Evolutionary conservation across 2,113 vertebrate species (phyloP).

Genomic region (Casuarius casuarius): DNA sequence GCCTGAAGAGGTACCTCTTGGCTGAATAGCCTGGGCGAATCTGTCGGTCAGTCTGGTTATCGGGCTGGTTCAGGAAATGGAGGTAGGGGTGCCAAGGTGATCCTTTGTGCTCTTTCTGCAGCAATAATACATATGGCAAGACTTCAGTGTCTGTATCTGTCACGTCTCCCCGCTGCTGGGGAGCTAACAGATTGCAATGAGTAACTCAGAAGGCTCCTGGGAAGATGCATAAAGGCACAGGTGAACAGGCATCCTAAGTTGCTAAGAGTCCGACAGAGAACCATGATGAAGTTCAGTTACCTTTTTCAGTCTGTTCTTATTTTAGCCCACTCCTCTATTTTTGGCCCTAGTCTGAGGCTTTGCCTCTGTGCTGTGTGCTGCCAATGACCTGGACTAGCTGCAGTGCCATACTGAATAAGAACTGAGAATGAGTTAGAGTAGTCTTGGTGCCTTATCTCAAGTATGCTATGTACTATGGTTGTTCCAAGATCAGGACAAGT

Average conservation of each 20-base stretch:
- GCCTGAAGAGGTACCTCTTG: conserved; percentile 62
- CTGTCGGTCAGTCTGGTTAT: conserved; percentile 1
- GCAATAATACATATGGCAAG: neutral
- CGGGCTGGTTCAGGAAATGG: conserved; percentile 47
- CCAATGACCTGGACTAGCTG: neutral
- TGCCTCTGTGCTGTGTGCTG: neutral
- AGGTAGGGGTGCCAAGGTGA: conserved; percentile 22
- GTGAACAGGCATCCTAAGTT: neutral
- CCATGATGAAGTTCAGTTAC: neutral
- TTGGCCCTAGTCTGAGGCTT: neutral
- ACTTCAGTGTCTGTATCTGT: neutral
- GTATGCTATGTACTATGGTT: neutral
- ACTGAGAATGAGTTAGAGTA: neutral
- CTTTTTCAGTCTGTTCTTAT: neutral
- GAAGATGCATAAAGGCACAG: neutral
- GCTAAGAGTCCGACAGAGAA: neutral
- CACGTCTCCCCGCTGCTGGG: neutral
- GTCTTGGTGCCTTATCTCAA: neutral
- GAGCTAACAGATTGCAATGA: conserved; percentile 2
- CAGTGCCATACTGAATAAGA: neutral
- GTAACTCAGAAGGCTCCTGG: neutral
- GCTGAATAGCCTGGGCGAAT: conserved; percentile 68
- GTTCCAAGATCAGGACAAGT: neutral
- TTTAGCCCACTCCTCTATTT: neutral
- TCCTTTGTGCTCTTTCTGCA: conserved; percentile 21